Evolutionary conservation across 2,797 vertebrate genomes (phyloP).

Genomic region (Amblyopsis hoosieri): DNA sequence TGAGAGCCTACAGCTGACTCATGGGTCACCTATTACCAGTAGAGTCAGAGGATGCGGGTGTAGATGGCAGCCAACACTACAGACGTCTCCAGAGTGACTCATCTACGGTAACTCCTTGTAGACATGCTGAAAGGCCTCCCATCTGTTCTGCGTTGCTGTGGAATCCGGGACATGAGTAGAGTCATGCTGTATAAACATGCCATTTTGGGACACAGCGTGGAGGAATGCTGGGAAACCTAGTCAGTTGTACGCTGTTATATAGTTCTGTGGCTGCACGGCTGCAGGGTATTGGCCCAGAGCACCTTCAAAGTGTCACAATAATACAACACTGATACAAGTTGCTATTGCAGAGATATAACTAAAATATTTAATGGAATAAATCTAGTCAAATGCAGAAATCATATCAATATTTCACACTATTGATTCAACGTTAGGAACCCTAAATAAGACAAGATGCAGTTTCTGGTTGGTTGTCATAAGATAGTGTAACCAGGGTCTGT

Average conservation of each 20-base stretch:
- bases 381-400: too few relatives aligned
- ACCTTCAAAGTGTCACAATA: too few relatives aligned
- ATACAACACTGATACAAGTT: too few relatives aligned
- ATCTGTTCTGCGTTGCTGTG: slow-evolving; percentile 37
- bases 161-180: slow-evolving; percentile 1
- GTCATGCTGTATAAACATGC: slow-evolving; percentile 19
- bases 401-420: too few relatives aligned
- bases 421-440: too few relatives aligned
- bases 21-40: slow-evolving; percentile 6
- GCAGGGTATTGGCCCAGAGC: too few relatives aligned
- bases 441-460: too few relatives aligned
- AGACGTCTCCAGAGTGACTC: slow-evolving; percentile 60
- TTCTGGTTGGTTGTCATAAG: too few relatives aligned
- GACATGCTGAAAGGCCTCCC: slow-evolving; percentile 34
- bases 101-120: slow-evolving; percentile 22
- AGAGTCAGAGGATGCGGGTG: slow-evolving; percentile 30
- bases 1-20: background rate
- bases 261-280: too few relatives aligned
- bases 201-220: background rate
- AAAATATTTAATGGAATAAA: too few relatives aligned
- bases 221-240: slow-evolving; percentile 34
- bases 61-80: slow-evolving; percentile 36
- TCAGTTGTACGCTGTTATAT: background rate
- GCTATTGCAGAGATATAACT: too few relatives aligned
- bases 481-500: too few relatives aligned